phyloP scores from a whole-genome alignment of 2,888 invertebrate species.

The Seira musarum region DNA sequence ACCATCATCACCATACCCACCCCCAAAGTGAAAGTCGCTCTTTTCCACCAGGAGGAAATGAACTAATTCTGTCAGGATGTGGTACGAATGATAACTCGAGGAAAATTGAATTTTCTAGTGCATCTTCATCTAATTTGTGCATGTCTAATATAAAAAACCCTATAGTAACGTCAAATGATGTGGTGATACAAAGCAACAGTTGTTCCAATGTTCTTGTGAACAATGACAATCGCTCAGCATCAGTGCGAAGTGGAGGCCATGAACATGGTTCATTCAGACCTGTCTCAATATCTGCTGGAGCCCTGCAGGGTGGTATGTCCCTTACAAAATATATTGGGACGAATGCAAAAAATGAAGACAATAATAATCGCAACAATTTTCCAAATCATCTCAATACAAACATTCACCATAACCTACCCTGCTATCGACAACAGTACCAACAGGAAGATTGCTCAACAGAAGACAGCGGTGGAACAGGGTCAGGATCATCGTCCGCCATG shows the following conservation, averaged over 20 bases:
- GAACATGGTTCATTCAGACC: neutral
- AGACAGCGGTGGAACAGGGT: conserved; percentile 3
- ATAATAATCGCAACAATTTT: neutral
- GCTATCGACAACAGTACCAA: conserved; percentile 28
- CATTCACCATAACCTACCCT: neutral
- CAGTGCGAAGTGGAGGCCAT: neutral
- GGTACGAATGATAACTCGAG: neutral
- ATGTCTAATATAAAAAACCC: conserved; percentile 15
- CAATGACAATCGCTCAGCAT: conserved; percentile 3
- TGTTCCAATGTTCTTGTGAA: conserved; percentile 11
- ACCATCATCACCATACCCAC: conserved; percentile 25
- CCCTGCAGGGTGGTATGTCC: neutral
- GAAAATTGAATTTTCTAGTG: neutral
- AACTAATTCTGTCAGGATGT: conserved; percentile 29
- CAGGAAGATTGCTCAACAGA: conserved; percentile 23
- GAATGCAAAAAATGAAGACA: conserved; percentile 6
- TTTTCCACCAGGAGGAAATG: conserved; percentile 42
- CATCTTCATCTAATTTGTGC: neutral
- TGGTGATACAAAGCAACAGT: conserved; percentile 44
- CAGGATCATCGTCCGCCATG: conserved; percentile 39
- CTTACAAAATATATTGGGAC: neutral
- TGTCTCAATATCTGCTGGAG: neutral
- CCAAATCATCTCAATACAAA: neutral
- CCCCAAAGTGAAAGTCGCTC: conserved; percentile 18
- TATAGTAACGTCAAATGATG: conserved; percentile 27